Evolutionary conservation across 2,113 vertebrate genomes (phyloP).

Genomic region (Mustela lutreola): DNA sequence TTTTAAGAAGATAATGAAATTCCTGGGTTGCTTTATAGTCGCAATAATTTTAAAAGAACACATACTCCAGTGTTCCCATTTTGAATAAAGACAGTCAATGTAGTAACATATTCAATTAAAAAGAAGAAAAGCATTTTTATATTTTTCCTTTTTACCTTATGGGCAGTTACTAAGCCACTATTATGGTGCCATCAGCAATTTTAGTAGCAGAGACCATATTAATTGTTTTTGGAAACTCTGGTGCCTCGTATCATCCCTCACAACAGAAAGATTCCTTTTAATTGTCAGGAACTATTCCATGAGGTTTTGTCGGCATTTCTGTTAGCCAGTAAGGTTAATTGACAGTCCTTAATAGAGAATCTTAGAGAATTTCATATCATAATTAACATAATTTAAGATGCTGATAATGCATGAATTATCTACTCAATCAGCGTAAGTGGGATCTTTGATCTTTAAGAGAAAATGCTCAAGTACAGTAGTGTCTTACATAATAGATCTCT

Average conservation of each 20-base stretch:
- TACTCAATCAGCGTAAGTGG: constrained; percentile 68
- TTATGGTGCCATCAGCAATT: constrained; percentile 63
- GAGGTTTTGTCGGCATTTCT: constrained; percentile 76
- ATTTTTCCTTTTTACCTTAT: constrained; percentile 49
- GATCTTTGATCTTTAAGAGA: constrained; percentile 76
- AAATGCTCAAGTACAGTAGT: neutral
- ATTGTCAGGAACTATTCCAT: constrained; percentile 79
- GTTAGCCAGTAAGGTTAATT: constrained; percentile 77
- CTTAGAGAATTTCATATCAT: constrained; percentile 61
- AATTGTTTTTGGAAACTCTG: constrained; percentile 79
- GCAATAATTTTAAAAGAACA: constrained; percentile 71
- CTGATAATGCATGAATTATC: constrained; percentile 70
- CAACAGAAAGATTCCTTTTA: constrained; percentile 81
- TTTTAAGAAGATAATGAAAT: constrained; percentile 45
- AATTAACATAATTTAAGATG: constrained; percentile 79
- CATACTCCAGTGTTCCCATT: constrained; percentile 58
- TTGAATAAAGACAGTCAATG: constrained; percentile 18
- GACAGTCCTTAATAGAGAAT: constrained; percentile 73
- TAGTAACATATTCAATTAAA: constrained; percentile 42
- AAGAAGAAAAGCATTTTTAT: constrained; percentile 41
- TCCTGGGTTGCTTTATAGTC: constrained; percentile 39
- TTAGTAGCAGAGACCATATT: constrained; percentile 33
- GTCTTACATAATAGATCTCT: constrained; percentile 46
- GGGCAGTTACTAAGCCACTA: constrained; percentile 4
- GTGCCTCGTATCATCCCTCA: constrained; percentile 74